Base-by-base conservation (phyloP, 1,140 invertebrate species). In the Trichonephila clavipes region DNA sequence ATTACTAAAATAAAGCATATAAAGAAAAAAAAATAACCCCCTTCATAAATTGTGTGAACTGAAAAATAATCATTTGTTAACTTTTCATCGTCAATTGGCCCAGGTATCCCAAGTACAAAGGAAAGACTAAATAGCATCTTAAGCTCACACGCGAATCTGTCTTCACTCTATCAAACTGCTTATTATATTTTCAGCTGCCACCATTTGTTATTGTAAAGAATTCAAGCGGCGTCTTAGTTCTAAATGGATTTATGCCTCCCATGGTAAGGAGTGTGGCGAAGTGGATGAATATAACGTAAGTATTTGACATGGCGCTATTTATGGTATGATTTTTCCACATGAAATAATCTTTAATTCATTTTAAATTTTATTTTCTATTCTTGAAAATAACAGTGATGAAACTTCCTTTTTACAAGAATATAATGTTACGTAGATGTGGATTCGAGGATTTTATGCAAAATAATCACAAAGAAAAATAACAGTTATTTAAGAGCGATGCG, bases 221-320 rank as follows among this genome's bases (percentile, higher is more conserved):
- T 12, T 61, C 61, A 64, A 64, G 58, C 21, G 85, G 28, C 12
- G 8, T 21, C 2, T 24, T 4, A 16, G 10, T 62, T 19, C 10
- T 87, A 24, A 87, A 19, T 1, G 85, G 85, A 62, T 87, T 87
- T 12, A 87, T 87, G 85, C 34, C 59, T 34, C 85, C 62, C 7
- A 87, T 87, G 28, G 28, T 87, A 5, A 34, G 10, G 19, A 24
- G 59, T 62, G 61, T 87, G 6, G 85, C 85, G 8, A 62, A 61
- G 12, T 87, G 85, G 85, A 87, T 87, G 85, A 87, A 64, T 19
- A 87, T 87, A 61, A 64, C n/a, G 85, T 40, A 87, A 61, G 85
- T 77, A 18, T 18, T 64, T 64, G 62, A 64, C 10, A 40, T 28
- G 0, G 6, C n/a, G 16, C 6, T 28, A 7, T n/a, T 24, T 51